These are phyloP conservation scores for Masticophis lateralis DNA, from an alignment of 2,797 vertebrate species.

Conservation along the genomic window DNA sequence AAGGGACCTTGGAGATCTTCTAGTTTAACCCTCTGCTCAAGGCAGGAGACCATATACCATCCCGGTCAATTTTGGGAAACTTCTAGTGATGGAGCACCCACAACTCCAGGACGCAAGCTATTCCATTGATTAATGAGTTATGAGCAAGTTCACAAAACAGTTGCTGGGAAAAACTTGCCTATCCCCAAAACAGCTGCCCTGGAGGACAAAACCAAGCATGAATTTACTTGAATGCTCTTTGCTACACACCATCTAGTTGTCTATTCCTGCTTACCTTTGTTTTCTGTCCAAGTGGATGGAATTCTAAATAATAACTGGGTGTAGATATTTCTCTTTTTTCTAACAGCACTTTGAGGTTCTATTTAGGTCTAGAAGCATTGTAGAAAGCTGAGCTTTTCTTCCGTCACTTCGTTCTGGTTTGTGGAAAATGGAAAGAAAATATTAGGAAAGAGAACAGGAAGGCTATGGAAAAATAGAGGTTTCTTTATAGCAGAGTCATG, in stretches of 20 bases:
- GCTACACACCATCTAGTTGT: not conserved
- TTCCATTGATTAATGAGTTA: not conserved
- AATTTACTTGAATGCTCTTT: not conserved
- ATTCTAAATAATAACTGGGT: not conserved
- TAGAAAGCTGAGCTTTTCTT: not conserved
- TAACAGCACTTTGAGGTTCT: not conserved
- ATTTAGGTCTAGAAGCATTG: not conserved
- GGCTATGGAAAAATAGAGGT: not conserved
- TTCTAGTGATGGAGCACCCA: no score
- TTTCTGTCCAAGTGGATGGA: not conserved
- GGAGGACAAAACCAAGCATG: not conserved
- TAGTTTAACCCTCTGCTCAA: not conserved
- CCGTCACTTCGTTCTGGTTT: not conserved
- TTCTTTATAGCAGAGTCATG: not conserved
- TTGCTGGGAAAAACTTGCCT: not conserved
- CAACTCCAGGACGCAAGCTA: no score
- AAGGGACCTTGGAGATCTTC: not conserved
- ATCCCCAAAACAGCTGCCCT: not conserved
- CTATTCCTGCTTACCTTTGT: not conserved
- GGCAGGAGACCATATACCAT: not conserved
- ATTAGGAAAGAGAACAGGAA: not conserved
- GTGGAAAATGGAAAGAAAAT: not conserved
- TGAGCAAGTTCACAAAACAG: not conserved
- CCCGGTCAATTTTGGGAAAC: no score
- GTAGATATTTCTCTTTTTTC: not conserved